Evolutionary conservation across 35 echinoderm and acorn worm genomes (phyloP), one percentile per base, ranked within the genome.

Genomic region (Hemicentrotus pulcherrimus): DNA sequence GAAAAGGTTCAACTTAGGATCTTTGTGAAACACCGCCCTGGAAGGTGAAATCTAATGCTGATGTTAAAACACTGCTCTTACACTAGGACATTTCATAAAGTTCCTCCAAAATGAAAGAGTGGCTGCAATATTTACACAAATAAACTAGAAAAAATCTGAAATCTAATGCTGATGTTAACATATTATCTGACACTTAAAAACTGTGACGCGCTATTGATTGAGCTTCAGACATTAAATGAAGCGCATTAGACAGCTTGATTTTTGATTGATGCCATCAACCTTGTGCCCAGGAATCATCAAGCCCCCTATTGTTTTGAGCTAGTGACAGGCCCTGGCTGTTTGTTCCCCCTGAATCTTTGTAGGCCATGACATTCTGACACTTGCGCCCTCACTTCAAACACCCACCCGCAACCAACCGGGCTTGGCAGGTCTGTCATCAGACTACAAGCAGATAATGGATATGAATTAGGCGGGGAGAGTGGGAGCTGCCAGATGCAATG

Each of bases 161-260:
- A 78, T 28, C 65, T 78, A 78, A 78, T 78, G 65, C 65, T 78
- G 65, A 78, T 78, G 65, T 78, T 78, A 78, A 78, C 65, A 78
- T 28, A n/a, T 28, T n/a, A 70, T 70, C 19, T 78, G 19, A 28
- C 65, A 78, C 5, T 28, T 3, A 55, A 78, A 78, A 78, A 6
- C 22, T 78, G 22, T 78, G 19, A n/a, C 28, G 19, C n/a, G 28
- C 65, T 28, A 78, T 78, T 78, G n/a, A 78, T 28, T 4, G 22
- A 7, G n/a, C 28, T 28, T 22, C 65, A n/a, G 24, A 78, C 65
- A 28, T 78, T 2, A 28, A n/a, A 6, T 78, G 65, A 78, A 78
- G 65, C 65, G 7, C 4, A 78, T 78, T 28, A 78, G 28, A 78
- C 65, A n/a, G 65, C 19, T 78, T 78, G 65, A 78, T 78, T 22